Conservation (phyloP, 2,113 vertebrate genomes). For the Spizaetus ornatus region DNA sequence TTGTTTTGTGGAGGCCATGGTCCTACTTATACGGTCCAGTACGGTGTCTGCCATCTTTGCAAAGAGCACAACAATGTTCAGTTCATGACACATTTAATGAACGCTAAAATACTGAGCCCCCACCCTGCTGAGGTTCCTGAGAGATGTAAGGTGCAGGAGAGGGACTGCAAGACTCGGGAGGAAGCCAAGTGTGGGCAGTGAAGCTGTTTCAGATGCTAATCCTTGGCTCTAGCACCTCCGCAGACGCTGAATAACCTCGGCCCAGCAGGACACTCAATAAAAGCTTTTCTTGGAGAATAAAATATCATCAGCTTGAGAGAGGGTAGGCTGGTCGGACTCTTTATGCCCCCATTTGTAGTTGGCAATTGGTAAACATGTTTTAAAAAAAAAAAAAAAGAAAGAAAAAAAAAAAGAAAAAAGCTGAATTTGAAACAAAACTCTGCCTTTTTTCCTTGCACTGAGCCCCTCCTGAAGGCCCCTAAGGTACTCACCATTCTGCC, state of each 20-base stretch:
- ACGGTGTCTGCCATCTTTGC: background rate
- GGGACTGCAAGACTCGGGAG: background rate
- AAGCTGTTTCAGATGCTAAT: background rate
- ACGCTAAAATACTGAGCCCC: background rate
- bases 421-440: background rate
- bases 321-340: background rate
- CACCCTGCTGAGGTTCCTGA: background rate
- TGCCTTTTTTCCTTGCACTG: background rate
- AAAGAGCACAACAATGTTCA: background rate
- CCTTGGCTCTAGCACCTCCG: background rate
- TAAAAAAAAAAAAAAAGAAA: background rate
- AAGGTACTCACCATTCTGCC: background rate
- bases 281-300: background rate
- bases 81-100: background rate
- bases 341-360: background rate
- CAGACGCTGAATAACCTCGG: background rate
- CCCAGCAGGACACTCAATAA: background rate
- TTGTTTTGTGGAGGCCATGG: background rate
- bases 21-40: rapidly evolving
- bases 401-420: background rate
- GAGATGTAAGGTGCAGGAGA: background rate
- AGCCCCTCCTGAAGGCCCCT: background rate
- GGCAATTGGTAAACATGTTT: background rate
- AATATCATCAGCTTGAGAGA: background rate
- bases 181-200: background rate